Evolutionary conservation across 2,113 vertebrate species (phyloP).

Genomic region (Orthonyx spaldingii): DNA sequence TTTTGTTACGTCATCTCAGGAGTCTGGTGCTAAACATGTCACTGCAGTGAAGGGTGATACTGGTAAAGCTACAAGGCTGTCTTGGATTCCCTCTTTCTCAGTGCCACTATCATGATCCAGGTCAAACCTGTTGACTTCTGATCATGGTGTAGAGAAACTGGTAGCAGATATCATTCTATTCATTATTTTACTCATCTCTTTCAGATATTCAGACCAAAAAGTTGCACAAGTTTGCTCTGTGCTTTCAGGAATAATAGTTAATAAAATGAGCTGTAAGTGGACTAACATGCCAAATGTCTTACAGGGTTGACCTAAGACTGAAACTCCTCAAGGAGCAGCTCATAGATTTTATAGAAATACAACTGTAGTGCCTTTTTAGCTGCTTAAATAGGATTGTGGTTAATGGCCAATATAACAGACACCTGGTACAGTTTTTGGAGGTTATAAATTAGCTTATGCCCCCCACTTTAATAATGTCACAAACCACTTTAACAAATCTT

Average conservation of each 20-base stretch:
- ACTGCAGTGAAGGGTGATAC: neutral
- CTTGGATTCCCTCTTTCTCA: neutral
- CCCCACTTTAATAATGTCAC: neutral
- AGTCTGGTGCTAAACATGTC: fast-evolving
- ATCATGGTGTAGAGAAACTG: neutral
- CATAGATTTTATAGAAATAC: neutral
- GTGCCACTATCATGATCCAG: neutral
- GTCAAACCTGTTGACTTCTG: neutral
- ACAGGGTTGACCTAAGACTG: neutral
- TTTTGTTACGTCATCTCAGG: neutral
- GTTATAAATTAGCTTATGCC: constrained; percentile 2
- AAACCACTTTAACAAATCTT: constrained; percentile 29
- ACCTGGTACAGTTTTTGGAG: constrained; percentile 1
- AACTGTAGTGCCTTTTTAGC: neutral
- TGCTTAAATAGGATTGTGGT: constrained; percentile 6
- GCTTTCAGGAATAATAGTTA: neutral
- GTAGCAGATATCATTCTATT: neutral
- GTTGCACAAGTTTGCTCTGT: neutral
- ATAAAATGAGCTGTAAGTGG: neutral
- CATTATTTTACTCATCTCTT: neutral
- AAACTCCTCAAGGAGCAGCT: neutral
- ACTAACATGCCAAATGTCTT: neutral
- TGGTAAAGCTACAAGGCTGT: neutral
- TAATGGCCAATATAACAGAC: neutral
- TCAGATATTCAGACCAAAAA: neutral